These are phyloP conservation scores for Tyrannus savana DNA, from an alignment of 2,113 vertebrate species.

Conservation along the genomic window DNA sequence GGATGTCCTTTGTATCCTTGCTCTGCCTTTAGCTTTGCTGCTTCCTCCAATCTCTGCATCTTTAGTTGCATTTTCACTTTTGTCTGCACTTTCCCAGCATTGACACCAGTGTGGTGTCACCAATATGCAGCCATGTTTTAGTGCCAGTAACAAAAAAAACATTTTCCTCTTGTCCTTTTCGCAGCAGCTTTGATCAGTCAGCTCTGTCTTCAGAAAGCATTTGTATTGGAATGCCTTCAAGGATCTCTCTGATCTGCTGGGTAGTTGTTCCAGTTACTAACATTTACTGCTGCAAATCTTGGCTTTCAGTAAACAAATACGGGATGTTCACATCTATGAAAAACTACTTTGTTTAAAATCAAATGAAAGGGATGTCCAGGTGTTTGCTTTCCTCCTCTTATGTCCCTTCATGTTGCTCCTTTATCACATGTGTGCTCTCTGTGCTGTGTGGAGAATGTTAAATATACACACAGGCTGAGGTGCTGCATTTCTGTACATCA, in stretches of 20 bases:
- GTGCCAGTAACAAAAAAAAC: not conserved
- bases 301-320: not conserved
- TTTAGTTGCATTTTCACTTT: not conserved
- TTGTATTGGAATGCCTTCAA: not conserved
- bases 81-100: not conserved
- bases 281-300: not conserved
- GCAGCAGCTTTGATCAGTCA: not conserved
- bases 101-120: not conserved
- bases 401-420: not conserved
- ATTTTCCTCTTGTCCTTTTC: not conserved
- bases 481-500: not conserved
- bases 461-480: not conserved
- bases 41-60: not conserved
- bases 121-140: not conserved
- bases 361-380: not conserved
- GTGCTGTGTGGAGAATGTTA: not conserved
- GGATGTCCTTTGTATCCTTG: not conserved
- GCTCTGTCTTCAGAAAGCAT: not conserved
- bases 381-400: not conserved
- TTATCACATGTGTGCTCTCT: not conserved
- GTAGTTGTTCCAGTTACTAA: not conserved
- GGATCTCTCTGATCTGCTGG: not conserved
- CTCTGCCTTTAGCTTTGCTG: not conserved
- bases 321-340: not conserved
- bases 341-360: not conserved